Conservation (phyloP, 2,888 invertebrate species). For the Plusia festucae region DNA sequence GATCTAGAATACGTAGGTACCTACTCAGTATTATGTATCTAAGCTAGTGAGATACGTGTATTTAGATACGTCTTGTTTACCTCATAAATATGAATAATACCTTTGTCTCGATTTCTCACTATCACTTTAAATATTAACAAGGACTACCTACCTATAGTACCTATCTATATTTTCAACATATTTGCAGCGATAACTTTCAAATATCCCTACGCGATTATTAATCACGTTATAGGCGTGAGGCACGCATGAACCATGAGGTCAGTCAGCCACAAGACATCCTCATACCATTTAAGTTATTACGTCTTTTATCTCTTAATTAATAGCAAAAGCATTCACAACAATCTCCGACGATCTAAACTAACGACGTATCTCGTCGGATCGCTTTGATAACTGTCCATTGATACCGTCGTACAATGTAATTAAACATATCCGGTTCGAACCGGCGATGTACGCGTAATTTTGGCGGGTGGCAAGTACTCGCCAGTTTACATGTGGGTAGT, state of each 20-base stretch:
- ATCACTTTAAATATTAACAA: slow-evolving; percentile 3
- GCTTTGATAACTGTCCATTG: slow-evolving; percentile 61
- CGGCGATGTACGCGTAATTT: slow-evolving; percentile 59
- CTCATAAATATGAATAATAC: not conserved
- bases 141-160: not conserved
- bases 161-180: not conserved
- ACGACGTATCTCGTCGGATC: slow-evolving; percentile 43
- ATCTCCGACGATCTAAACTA: slow-evolving; percentile 45
- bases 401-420: slow-evolving; percentile 52
- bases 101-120: slow-evolving; percentile 1
- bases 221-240: slow-evolving; percentile 12
- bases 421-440: slow-evolving; percentile 53
- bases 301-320: slow-evolving; percentile 72
- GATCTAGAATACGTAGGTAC: slow-evolving; percentile 39
- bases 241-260: slow-evolving; percentile 14
- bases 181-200: not conserved
- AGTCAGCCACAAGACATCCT: slow-evolving; percentile 27
- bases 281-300: slow-evolving; percentile 45
- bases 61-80: slow-evolving; percentile 4
- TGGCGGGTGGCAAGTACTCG: slow-evolving; percentile 37
- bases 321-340: slow-evolving; percentile 59
- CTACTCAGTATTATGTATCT: slow-evolving; percentile 29
- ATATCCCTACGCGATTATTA: not conserved
- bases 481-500: slow-evolving; percentile 43
- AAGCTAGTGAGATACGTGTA: slow-evolving; percentile 8